Conservation (phyloP, 92 coral and sea anemone genomes). For the Epizoanthus illoricatus region DNA sequence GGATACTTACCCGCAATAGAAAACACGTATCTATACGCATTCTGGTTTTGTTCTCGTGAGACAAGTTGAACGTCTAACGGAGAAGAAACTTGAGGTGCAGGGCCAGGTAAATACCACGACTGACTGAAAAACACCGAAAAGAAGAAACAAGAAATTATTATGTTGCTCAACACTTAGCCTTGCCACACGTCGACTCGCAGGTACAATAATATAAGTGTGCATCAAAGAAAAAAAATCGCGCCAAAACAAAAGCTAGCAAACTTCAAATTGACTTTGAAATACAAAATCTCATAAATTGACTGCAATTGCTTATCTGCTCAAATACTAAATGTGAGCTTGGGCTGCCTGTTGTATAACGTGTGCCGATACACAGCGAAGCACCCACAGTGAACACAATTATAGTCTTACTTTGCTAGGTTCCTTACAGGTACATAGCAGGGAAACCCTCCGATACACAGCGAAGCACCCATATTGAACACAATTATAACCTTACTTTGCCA, state of each 20-base stretch:
- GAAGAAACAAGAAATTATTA: not conserved
- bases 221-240: too few relatives aligned
- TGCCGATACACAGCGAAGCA: not conserved
- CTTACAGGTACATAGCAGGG: constrained; percentile 91
- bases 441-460: constrained; percentile 50
- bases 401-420: constrained; percentile 63
- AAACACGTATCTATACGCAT: constrained; percentile 57
- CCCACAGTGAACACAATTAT: not conserved
- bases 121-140: constrained; percentile 49
- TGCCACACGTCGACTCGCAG: not conserved
- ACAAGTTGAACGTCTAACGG: constrained; percentile 67
- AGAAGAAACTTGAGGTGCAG: constrained; percentile 65
- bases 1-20: constrained; percentile 66
- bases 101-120: constrained; percentile 88
- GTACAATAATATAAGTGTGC: too few relatives aligned
- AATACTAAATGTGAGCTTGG: not conserved
- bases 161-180: not conserved
- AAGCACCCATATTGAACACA: not conserved
- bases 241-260: too few relatives aligned
- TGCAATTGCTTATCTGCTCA: too few relatives aligned
- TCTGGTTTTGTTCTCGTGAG: constrained; percentile 42
- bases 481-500: constrained; percentile 57
- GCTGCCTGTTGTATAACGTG: too few relatives aligned
- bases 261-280: too few relatives aligned
- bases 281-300: too few relatives aligned